Conservation (phyloP, 2,888 invertebrate genomes). For the Habrosyne pyritoides region DNA sequence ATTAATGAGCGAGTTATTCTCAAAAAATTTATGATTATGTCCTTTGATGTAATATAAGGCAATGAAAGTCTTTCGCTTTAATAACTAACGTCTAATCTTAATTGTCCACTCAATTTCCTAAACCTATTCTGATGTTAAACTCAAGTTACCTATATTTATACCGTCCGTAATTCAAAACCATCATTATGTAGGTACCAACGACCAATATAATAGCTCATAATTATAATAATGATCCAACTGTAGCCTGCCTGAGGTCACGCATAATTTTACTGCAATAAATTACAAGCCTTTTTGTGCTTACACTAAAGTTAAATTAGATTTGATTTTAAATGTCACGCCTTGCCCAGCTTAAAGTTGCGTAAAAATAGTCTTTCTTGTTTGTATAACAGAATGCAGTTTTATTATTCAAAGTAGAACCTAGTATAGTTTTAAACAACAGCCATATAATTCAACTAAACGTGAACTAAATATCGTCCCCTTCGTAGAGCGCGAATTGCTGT, state of each 20-base stretch:
- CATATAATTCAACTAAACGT: constrained; percentile 12
- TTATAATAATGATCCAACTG: not conserved
- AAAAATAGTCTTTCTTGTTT: not conserved
- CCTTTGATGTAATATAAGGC: not conserved
- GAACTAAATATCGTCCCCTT: constrained; percentile 22
- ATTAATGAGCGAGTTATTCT: too few species aligned
- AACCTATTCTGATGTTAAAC: not conserved
- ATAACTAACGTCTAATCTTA: not conserved
- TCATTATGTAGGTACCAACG: constrained; percentile 9
- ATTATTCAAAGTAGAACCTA: not conserved
- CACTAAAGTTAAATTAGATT: not conserved
- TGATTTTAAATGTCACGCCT: not conserved
- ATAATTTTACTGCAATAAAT: constrained; percentile 3
- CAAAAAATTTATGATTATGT: too few species aligned
- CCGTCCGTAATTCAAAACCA: not conserved
- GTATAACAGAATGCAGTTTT: not conserved
- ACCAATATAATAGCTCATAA: constrained; percentile 10
- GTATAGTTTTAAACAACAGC: constrained; percentile 2
- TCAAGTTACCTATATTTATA: not conserved
- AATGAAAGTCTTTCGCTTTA: not conserved
- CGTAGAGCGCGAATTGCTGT: constrained; percentile 32
- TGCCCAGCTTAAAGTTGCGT: too few species aligned
- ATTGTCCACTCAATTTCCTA: not conserved
- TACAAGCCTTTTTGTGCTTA: not conserved
- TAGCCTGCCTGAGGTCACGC: not conserved